These are phyloP conservation scores for Elaphurus davidianus DNA, from an alignment of 2,113 vertebrate genomes.

Conservation along the genomic window DNA sequence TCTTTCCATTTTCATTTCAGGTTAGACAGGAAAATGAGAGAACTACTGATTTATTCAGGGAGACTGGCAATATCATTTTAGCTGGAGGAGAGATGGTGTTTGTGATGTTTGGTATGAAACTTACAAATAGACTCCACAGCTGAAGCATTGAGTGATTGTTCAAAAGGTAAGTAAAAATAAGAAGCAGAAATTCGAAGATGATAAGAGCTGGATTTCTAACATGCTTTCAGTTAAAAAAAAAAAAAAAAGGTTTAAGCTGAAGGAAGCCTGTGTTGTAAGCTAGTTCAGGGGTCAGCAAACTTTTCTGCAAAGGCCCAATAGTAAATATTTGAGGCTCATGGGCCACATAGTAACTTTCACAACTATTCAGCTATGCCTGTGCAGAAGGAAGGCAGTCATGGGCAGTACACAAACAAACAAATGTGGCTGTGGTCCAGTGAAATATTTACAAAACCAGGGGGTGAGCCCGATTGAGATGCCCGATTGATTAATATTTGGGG, in stretches of 20 bases:
- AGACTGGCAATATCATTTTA: not conserved
- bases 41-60: not conserved
- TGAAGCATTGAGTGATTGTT: not conserved
- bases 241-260: not conserved
- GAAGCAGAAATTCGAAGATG: not conserved
- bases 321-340: not conserved
- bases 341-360: not conserved
- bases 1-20: not conserved
- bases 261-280: not conserved
- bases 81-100: not conserved
- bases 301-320: not conserved
- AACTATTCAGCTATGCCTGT: not conserved
- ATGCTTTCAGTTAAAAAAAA: not conserved
- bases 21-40: not conserved
- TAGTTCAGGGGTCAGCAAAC: not conserved
- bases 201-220: not conserved
- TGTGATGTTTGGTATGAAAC: not conserved
- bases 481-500: not conserved
- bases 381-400: not conserved
- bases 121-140: not conserved
- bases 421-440: not conserved
- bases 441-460: not conserved
- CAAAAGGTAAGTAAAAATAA: conserved; percentile 2
- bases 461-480: not conserved
- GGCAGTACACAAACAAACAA: not conserved